These are phyloP conservation scores for Solea senegalensis DNA, from an alignment of 2,113 vertebrate genomes.

Conservation along the genomic window DNA sequence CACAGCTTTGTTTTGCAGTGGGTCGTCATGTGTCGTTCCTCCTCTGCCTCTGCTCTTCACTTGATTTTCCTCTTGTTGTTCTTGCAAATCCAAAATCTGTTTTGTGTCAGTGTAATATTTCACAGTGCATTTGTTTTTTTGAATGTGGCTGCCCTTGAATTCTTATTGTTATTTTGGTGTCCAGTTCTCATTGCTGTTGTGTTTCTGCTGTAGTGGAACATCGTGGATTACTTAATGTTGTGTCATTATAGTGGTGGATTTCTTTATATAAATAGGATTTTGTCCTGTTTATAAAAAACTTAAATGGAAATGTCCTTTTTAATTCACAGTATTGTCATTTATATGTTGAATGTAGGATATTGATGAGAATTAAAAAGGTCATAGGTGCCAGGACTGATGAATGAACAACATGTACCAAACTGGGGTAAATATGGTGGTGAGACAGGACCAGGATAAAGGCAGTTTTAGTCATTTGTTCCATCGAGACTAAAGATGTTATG, in stretches of 20 bases:
- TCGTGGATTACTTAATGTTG: too few relatives aligned
- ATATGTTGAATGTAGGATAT: too few relatives aligned
- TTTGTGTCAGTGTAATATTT: neutral
- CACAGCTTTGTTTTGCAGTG: constrained; percentile 51
- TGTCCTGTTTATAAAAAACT: too few relatives aligned
- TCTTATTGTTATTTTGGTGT: neutral
- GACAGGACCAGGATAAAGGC: constrained; percentile 19
- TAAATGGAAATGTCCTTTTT: too few relatives aligned
- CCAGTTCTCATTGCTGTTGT: neutral
- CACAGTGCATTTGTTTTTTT: neutral
- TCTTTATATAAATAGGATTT: too few relatives aligned
- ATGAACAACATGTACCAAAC: too few relatives aligned
- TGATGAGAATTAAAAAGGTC: too few relatives aligned
- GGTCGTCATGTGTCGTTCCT: neutral
- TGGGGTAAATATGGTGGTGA: neutral
- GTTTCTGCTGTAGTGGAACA: neutral
- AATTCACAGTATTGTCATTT: too few relatives aligned
- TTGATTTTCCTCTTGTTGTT: neutral
- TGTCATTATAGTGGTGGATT: too few relatives aligned
- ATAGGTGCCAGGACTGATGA: too few relatives aligned
- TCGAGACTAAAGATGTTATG: neutral
- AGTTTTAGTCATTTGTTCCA: neutral
- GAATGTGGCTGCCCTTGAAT: neutral
- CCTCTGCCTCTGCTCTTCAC: constrained; percentile 3
- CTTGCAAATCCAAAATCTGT: neutral